Evolutionary conservation across 2,888 invertebrate genomes (phyloP), one percentile per base, ranked within the genome.

Genomic region (Tipula vernalis): DNA sequence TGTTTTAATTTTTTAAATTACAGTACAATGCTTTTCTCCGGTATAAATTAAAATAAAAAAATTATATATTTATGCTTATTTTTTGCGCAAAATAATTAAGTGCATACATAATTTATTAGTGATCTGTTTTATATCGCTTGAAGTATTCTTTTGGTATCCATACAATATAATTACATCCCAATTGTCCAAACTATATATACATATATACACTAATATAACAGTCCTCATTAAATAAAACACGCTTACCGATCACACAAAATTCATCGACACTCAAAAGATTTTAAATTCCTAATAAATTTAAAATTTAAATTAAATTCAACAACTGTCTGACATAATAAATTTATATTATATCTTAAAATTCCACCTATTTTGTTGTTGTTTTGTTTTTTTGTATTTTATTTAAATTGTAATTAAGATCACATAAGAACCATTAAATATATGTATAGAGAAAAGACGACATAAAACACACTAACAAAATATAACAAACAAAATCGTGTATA

Each of bases 231-330:
- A 57, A 15, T 57, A 57, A 57, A 57, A 57, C 15, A 12, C 51
- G 51, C 51, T 12, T 51, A 51, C 47, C 3, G 2, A 13, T n/a
- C 47, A 57, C 5, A 57, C 28, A 28, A 71, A 71, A 71, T 71
- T 28, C 71, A 71, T 71, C 71, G 71, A 71, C 71, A 71, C 71
- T 28, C 71, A 28, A 71, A 71, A 71, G 71, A 71, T 71, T 71
- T 71, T 28, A 71, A 71, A 71, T 71, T 71, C 28, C 28, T 71
- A 71, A 71, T 71, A 71, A 71, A 71, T 71, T 71, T 71, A 71
- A 71, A 71, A 71, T 71, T 71, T 71, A 71, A 71, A 71, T 71
- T 71, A 71, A 71, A 71, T 71, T 71, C 71, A 71, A 71, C 71
- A 71, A 71, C 71, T 71, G 71, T 71, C 71, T 71, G 71, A 71